Base-by-base conservation (phyloP, 2,888 invertebrate species). In the Scaptomyza reducta region DNA sequence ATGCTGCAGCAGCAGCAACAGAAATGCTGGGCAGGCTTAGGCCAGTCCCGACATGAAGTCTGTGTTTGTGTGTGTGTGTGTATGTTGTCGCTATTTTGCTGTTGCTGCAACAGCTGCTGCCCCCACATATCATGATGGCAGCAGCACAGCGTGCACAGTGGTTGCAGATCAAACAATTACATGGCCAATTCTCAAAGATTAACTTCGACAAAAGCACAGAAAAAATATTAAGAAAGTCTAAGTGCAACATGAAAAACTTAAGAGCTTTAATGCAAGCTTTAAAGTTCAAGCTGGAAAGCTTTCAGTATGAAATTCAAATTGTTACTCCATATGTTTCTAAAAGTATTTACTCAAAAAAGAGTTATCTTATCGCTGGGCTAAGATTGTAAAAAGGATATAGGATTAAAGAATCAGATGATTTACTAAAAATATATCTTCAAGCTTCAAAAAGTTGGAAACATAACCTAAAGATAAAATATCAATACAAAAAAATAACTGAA, bases 141-240 rank as follows among this genome's bases (percentile, higher is more conserved):
- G 57, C 33, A 80, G 68, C 75, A 80, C 78, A 84, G 68, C 82
- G 79, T n/a, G 18, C 33, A 49, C 40, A 40, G 40, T 40, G 40
- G 82, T 18, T 4, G 6, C 33, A 57, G 49, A 10, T 27, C 14
- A 9, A 33, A 14, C 25, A 31, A 58, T 51, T 59, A 33, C 42
- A 25, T 14, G 14, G 25, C 44, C 56, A 40, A 55, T 18, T 40
- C 22, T 6, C 5, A 33, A 10, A 33, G 22, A 49, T 35, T 49
- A 22, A n/a, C 31, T 33, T 33, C 3, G 7, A 14, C 25, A 35
- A 49, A 22, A 14, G n/a, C 18, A n/a, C 7, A 14, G 7, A 4
- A 4, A 54, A 54, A 14, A 22, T n/a, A 18, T 13, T 13, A 27
- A 3, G 13, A 13, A 16, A 40, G 46, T 45, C 6, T 1, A 14